Percentiles rank a stretch among this genome's conserved stretches.
These are phyloP conservation scores for Chrysolina haemoptera DNA, from an alignment of 2,888 invertebrate species.

Conservation along the genomic window DNA sequence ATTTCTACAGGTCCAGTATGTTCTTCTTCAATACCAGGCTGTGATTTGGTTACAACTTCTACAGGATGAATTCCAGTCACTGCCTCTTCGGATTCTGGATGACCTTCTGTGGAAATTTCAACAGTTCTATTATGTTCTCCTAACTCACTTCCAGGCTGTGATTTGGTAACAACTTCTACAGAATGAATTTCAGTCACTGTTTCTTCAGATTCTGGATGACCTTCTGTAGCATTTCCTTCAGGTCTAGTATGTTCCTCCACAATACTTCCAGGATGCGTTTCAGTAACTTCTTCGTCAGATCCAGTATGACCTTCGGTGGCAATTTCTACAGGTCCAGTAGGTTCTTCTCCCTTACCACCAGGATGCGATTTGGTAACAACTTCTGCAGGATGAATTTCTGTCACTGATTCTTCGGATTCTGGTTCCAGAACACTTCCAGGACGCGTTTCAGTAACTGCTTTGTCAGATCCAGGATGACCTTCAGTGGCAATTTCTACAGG, in stretches of 20 bases:
- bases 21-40: not conserved
- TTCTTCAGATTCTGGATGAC: too few species aligned
- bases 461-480: not conserved
- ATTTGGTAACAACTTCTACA: constrained; percentile 3
- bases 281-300: not conserved
- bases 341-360: not conserved
- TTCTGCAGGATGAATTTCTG: constrained; percentile 1
- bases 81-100: too few species aligned
- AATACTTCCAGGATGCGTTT: not conserved
- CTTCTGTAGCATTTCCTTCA: not conserved
- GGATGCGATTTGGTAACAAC: not conserved
- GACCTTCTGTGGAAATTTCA: too few species aligned
- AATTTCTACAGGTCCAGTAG: not conserved
- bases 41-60: not conserved
- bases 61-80: constrained; percentile 15
- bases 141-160: not conserved
- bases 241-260: not conserved
- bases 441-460: not conserved
- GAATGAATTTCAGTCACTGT: constrained; percentile 3
- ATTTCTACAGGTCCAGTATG: not conserved
- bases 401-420: not conserved
- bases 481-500: not conserved
- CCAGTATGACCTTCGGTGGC: too few species aligned
- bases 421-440: too few species aligned
- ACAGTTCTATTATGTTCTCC: not conserved